phyloP scores from a whole-genome alignment of 1,140 invertebrate genomes.

The Aphidius ervi region DNA sequence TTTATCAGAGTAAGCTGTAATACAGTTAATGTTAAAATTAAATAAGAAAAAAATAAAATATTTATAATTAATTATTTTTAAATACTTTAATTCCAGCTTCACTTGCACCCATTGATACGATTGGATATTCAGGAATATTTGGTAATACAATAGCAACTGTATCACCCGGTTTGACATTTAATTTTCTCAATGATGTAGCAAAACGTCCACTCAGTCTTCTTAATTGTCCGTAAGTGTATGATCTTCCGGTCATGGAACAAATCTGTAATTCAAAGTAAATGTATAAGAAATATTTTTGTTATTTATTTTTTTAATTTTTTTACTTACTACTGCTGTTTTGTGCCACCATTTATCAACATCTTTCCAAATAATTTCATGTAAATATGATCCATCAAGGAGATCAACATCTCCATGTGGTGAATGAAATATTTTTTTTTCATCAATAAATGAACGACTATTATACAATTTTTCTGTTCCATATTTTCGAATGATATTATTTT shows the following conservation, averaged over 20 bases:
- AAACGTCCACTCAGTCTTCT: constrained; percentile 58
- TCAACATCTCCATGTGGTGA: constrained; percentile 6
- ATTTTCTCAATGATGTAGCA: constrained; percentile 61
- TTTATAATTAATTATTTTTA: background rate
- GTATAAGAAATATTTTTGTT: background rate
- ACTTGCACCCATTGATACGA: constrained; percentile 61
- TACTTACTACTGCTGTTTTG: constrained; percentile 17
- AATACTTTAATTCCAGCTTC: constrained; percentile 62
- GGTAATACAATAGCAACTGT: constrained; percentile 64
- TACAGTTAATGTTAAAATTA: background rate
- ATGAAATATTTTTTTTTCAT: constrained; percentile 16
- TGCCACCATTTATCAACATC: constrained; percentile 20
- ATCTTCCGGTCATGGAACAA: constrained; percentile 61
- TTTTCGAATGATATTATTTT: too few species aligned
- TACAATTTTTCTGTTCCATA: too few species aligned
- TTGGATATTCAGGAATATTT: constrained; percentile 70
- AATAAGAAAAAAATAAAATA: background rate
- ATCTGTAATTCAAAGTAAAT: constrained; percentile 49
- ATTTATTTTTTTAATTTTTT: background rate
- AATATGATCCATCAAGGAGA: background rate
- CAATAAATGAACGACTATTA: background rate
- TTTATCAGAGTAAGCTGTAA: constrained; percentile 27
- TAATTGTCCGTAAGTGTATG: constrained; percentile 66
- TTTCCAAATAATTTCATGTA: constrained; percentile 19
- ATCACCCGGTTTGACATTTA: constrained; percentile 63